Evolutionary conservation across 2,888 invertebrate species (phyloP), one percentile per base, ranked within the genome.

Genomic region (Andricus quercusramuli): DNA sequence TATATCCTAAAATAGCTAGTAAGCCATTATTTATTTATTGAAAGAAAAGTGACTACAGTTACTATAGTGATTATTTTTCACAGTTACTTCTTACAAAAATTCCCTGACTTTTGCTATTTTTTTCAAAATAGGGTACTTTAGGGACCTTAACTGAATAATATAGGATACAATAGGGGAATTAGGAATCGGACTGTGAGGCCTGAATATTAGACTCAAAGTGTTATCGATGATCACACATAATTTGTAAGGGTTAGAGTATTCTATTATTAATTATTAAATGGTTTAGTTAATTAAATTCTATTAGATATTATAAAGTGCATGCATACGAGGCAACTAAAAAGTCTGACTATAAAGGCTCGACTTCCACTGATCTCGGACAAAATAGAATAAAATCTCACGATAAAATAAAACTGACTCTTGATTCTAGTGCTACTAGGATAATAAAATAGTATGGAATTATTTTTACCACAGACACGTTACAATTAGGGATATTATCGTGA

Each of bases 401-500:
- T 80, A 80, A 80, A 80, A 79, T 80, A 79, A 82, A 83, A 76
- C 76, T 80, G 78, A 83, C 80, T 81, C 80, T 74, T 79, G 70
- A 41, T 80, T 47, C 66, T 80, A 78, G 64, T 81, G 67, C 64
- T 76, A 79, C 70, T 83, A 77, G 77, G 11, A 37, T 59, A 41
- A 64, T 77, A 65, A 65, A 77, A 77, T 77, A 25, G 15, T 25
- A 65, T 77, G 77, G 64, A 65, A 62, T 77, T 77, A 41, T 62
- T 64, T 65, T 77, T 77, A 74, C 74, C 74, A 74, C 74, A 74
- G 74, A 74, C 32, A 29, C 56, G 74, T 74, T 74, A 74, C 74
- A 74, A 37, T 74, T 56, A 32, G 56, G 51, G 56, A 74, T 74
- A 74, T 56, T 29, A 74, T 74, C 56, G 56, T 56, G 29, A 51